phyloP scores from a whole-genome alignment of 2,888 invertebrate species.

The Chouioia cunea region DNA sequence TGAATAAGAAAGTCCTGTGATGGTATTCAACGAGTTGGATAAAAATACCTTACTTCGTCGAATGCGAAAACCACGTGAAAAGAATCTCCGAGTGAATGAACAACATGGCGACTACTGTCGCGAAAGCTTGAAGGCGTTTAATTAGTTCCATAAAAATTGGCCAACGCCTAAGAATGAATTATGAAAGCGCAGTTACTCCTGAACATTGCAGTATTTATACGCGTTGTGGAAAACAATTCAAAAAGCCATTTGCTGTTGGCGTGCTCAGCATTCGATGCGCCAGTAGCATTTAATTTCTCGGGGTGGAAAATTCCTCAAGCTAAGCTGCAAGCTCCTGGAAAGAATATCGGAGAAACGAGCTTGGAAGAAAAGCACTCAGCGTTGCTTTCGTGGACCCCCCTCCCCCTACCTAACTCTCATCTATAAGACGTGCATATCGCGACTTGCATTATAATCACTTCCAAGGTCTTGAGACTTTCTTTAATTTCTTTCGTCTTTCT shows the following conservation, averaged over 20 bases:
- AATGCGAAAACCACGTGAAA: background rate
- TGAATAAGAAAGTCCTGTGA: too few species aligned
- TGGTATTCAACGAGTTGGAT: too few species aligned
- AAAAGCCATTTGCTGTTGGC: constrained; percentile 30
- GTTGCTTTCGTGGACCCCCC: background rate
- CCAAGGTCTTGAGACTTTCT: too few species aligned
- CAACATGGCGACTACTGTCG: background rate
- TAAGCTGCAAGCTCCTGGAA: too few species aligned
- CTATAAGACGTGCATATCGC: too few species aligned
- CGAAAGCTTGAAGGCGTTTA: constrained; percentile 13
- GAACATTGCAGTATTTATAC: constrained; percentile 4
- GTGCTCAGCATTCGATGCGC: constrained; percentile 21
- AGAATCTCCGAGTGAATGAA: constrained; percentile 3
- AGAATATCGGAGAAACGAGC: constrained; percentile 14
- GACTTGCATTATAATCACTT: too few species aligned
- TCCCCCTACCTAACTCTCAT: background rate
- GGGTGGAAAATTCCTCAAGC: background rate
- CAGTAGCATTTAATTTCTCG: constrained; percentile 24
- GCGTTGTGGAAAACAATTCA: constrained; percentile 21
- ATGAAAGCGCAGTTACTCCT: background rate
- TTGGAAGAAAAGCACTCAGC: constrained; percentile 9
- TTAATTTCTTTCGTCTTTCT: too few species aligned
- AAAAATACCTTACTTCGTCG: too few species aligned
- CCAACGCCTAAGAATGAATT: constrained; percentile 5
- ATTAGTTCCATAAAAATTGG: constrained; percentile 30